Conservation (phyloP, 2,888 invertebrate species). For the Dicroscelio sp. region DNA sequence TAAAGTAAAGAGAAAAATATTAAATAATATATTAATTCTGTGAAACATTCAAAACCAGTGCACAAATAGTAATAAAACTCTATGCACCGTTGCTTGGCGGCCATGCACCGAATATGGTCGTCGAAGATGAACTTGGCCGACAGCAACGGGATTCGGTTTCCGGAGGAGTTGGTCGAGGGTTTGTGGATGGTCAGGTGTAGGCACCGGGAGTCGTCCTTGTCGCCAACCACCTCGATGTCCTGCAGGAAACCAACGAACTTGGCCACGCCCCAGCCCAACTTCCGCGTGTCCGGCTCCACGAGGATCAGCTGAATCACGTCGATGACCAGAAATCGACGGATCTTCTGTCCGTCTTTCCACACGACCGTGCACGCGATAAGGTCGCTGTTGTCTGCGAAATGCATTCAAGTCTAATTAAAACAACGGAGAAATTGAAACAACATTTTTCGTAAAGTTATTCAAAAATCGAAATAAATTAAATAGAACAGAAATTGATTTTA, state of each 20-base stretch:
- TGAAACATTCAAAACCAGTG: no score
- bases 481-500: no score
- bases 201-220: constrained; percentile 99
- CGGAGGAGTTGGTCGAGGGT: constrained; percentile 93
- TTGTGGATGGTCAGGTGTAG: constrained; percentile 98
- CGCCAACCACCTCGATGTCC: constrained; percentile 98
- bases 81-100: constrained; percentile 99
- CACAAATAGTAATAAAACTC: no score
- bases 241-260: constrained; percentile 98
- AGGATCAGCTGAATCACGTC: constrained; percentile 98
- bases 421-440: background rate
- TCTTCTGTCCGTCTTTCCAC: constrained; percentile 97
- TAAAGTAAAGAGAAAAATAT: no score
- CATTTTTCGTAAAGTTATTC: no score
- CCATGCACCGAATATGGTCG: constrained; percentile 99
- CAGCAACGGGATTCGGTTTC: constrained; percentile 95
- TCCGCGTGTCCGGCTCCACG: constrained; percentile 98
- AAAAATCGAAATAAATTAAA: no score
- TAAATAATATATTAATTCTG: no score
- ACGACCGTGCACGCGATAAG: constrained; percentile 98
- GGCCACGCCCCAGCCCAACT: constrained; percentile 99
- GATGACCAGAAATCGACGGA: constrained; percentile 98
- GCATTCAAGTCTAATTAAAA: background rate
- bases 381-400: constrained; percentile 97
- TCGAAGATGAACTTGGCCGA: constrained; percentile 99